Evolutionary conservation across 2,888 invertebrate species (phyloP).

Genomic region (Ametastegia equiseti): DNA sequence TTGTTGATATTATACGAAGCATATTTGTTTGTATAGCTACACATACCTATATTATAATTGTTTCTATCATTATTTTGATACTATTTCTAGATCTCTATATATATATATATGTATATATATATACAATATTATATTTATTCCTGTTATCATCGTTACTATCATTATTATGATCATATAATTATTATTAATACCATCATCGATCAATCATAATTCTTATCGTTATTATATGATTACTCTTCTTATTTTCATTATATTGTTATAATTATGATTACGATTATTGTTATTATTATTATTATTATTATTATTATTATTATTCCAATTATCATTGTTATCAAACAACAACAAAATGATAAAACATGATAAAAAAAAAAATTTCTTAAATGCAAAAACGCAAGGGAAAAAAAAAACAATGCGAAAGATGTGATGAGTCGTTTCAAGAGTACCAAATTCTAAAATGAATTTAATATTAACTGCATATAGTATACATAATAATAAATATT

Average conservation of each 20-base stretch:
- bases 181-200: constrained; percentile 29
- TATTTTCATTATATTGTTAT: constrained; percentile 35
- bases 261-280: neutral
- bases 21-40: constrained; percentile 16
- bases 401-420: constrained; percentile 54
- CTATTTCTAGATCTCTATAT: neutral
- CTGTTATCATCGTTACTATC: constrained; percentile 37
- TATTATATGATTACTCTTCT: constrained; percentile 34
- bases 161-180: constrained; percentile 41
- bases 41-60: too few relatives aligned
- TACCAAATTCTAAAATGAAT: constrained; percentile 75
- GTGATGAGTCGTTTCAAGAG: constrained; percentile 70
- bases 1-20: too few relatives aligned
- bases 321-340: neutral
- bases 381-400: constrained; percentile 25
- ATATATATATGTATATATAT: constrained; percentile 47
- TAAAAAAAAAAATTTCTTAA: neutral
- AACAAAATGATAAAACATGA: neutral
- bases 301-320: constrained; percentile 28
- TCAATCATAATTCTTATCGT: constrained; percentile 23
- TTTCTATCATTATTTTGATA: too few relatives aligned
- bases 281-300: constrained; percentile 40
- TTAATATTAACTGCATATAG: constrained; percentile 64
- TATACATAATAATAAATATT: constrained; percentile 64
- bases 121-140: constrained; percentile 12